Evolutionary conservation across 2,113 vertebrate genomes (phyloP), one percentile per base, ranked within the genome.

Genomic region (Bos javanicus): DNA sequence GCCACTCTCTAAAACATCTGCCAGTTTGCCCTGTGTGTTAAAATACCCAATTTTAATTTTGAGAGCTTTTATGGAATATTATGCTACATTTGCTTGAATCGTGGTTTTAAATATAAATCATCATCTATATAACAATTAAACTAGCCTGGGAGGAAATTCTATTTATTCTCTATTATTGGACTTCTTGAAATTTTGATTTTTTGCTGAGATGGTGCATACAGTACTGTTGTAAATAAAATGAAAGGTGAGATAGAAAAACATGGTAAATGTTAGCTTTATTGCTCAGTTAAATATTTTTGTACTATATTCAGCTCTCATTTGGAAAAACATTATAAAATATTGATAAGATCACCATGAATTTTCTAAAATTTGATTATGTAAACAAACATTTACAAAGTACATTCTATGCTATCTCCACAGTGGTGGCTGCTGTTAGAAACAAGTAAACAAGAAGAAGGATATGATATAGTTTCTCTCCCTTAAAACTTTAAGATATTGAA

Each of bases 21-120:
- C 43, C 46, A 46, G 71, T 93, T 96, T 95, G 83, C 28, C 21
- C 74, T 26, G 50, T 43, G 64, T 86, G n/a, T 56, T 91, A 78
- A 94, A 96, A 96, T n/a, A 48, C 10, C 33, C 83, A 95, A 78
- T 92, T 97, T 96, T 97, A 98, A 96, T 97, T 97, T 87, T 92
- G 56, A 97, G 62, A 56, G 46, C 36, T 56, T 93, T 93, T 87
- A 84, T 90, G 26, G 39, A 74, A 94, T 95, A 54, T 39, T 91
- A 95, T 9, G 23, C 13, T 82, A 87, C 93, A 82, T 91, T 97
- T 94, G 10, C n/a, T 95, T 81, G 71, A 95, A 56, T 89, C 16
- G 48, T 59, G 19, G 48, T 56, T 91, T 97, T 85, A 93, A 87
- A 87, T 80, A 90, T 84, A 95, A 98, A 97, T 96, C 50, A 76